These are phyloP conservation scores for Periophthalmus modestus DNA, from an alignment of 2,113 vertebrate species.

Conservation along the genomic window DNA sequence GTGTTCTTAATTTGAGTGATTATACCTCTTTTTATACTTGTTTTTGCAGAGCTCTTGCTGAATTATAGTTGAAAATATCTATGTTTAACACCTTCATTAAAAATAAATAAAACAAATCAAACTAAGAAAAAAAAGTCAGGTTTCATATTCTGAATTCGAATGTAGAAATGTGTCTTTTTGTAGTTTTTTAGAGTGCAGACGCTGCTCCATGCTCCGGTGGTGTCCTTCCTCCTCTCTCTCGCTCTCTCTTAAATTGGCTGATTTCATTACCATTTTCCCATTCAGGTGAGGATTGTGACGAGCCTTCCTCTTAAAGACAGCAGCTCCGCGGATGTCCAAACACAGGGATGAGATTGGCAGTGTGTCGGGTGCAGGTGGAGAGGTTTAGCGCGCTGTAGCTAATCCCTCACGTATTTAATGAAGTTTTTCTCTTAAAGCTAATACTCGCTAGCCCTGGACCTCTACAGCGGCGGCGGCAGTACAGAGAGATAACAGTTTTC, in stretches of 20 bases:
- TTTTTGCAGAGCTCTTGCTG: too few species aligned
- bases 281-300: conserved; percentile 70
- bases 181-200: neutral
- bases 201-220: conserved; percentile 55
- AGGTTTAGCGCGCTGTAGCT: conserved; percentile 70
- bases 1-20: neutral
- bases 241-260: conserved; percentile 76
- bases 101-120: neutral
- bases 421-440: conserved; percentile 72
- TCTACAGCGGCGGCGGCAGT: conserved; percentile 35
- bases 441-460: conserved; percentile 50
- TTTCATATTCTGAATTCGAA: neutral
- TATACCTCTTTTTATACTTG: neutral
- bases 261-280: conserved; percentile 77
- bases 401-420: conserved; percentile 78
- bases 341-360: neutral
- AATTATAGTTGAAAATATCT: too few species aligned
- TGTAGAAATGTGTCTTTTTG: too few species aligned
- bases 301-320: neutral
- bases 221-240: conserved; percentile 38
- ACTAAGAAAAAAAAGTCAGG: neutral
- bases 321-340: conserved; percentile 5
- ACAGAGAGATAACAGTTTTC: conserved; percentile 24
- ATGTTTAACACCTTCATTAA: too few species aligned
- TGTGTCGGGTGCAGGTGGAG: conserved; percentile 65